Evolutionary conservation across 2,888 invertebrate species (phyloP), one percentile per base, ranked within the genome.

Genomic region (Catocala sponsa): DNA sequence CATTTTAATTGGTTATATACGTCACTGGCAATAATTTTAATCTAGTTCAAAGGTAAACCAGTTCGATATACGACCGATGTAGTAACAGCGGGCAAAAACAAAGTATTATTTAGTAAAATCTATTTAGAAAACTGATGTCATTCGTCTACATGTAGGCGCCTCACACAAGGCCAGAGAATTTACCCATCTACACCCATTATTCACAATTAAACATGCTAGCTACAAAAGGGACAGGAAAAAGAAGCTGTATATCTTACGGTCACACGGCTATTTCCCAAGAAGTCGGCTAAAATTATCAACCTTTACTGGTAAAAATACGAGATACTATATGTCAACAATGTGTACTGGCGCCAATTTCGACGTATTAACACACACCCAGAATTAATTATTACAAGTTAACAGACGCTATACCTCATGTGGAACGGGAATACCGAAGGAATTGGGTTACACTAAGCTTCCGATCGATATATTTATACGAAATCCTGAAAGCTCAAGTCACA

Each of bases 81-180:
- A 70, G 53, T 63, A 63, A 58, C 64, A 63, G 62, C 70, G 32
- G 72, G 76, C 67, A 70, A 80, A 83, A 85, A 85, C 83, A 83
- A 81, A 80, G 76, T 79, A 84, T 79, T 84, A 77, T 82, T 81
- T 81, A 72, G 75, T 80, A 80, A 83, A 85, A 70, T 91, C 93
- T 94, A 94, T 94, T 91, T 92, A 89, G 85, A 91, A 89, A 87
- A 88, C 83, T 94, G 94, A 93, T 93, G 92, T 94, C 94, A 94
- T 81, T 79, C 54, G 12, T 51, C 61, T 55, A 54, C 68, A 86
- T 87, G 89, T 90, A 90, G 89, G 91, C 87, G 89, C 86, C 78
- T 72, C 72, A 74, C 72, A 71, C 91, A 90, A 91, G 90, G 91
- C 87, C 91, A 79, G 65, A 69, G 68, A 77, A 80, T 78, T 80